A percentile compares a stretch with the other conserved stretches of the same genome.
Conservation (phyloP, 2,113 vertebrate genomes). For the Platichthys stellatus region DNA sequence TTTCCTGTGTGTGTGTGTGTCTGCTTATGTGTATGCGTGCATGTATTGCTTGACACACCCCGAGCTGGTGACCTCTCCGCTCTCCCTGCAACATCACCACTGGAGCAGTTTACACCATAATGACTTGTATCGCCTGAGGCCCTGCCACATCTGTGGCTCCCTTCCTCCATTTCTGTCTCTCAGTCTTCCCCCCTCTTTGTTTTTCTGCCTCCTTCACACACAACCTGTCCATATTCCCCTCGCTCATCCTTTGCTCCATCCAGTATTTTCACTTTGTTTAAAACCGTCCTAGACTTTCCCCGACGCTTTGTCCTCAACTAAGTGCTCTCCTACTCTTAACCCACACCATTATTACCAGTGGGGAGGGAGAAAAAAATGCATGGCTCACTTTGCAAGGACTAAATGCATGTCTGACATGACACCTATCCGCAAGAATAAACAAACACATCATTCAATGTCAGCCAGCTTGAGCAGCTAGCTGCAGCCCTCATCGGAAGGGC, state of each 20-base stretch:
- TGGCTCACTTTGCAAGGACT: slow-evolving; percentile 59
- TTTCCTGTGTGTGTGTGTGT: slow-evolving; percentile 64
- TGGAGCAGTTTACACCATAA: slow-evolving; percentile 82
- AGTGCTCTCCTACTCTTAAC: slow-evolving; percentile 45
- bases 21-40: slow-evolving; percentile 63
- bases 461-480: slow-evolving; percentile 45
- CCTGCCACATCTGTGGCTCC: slow-evolving; percentile 79
- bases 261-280: slow-evolving; percentile 16
- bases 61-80: slow-evolving; percentile 75
- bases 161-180: slow-evolving; percentile 77
- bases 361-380: slow-evolving; percentile 11
- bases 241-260: slow-evolving; percentile 15
- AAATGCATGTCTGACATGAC: slow-evolving; percentile 70
- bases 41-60: slow-evolving; percentile 69
- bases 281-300: slow-evolving; percentile 26
- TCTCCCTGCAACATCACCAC: slow-evolving; percentile 74
- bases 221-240: slow-evolving; percentile 32
- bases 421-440: slow-evolving; percentile 73
- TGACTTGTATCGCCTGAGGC: slow-evolving; percentile 83
- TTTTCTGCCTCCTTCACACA: slow-evolving; percentile 30
- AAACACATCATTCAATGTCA: slow-evolving; percentile 75
- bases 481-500: slow-evolving; percentile 36
- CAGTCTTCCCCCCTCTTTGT: slow-evolving; percentile 56
- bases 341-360: slow-evolving; percentile 18
- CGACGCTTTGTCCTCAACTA: slow-evolving; percentile 9